Evolutionary conservation across 2,888 invertebrate species (phyloP).

Genomic region (Torymus texanus): DNA sequence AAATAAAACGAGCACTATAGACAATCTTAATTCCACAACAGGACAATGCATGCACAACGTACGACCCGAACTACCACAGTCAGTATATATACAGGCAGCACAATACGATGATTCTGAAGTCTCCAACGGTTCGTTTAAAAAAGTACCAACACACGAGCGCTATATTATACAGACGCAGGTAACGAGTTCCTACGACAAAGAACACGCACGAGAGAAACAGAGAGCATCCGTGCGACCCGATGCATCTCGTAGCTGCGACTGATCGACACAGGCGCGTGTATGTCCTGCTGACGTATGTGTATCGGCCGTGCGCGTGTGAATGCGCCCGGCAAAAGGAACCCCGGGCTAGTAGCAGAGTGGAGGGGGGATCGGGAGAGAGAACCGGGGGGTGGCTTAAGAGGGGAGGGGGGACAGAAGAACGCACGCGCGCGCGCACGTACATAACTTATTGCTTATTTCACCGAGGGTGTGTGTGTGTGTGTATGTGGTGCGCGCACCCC

Average conservation of each 20-base stretch:
- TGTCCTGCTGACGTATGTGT: conserved; percentile 49
- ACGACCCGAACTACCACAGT: no score
- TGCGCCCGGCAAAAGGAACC: conserved; percentile 36
- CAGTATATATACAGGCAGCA: no score
- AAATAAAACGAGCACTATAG: no score
- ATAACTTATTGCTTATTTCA: conserved; percentile 74
- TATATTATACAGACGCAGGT: no score
- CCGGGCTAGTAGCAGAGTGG: conserved; percentile 22
- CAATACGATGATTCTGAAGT: no score
- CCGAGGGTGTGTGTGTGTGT: conserved; percentile 66
- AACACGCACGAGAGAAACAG: background rate
- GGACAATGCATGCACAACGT: no score
- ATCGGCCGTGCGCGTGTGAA: conserved; percentile 28
- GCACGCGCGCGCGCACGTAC: conserved; percentile 49
- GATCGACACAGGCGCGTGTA: conserved; percentile 55
- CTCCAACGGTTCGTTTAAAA: no score
- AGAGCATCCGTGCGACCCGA: conserved; percentile 58
- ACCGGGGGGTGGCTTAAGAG: conserved; percentile 61
- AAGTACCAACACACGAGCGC: no score
- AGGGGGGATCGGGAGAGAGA: conserved; percentile 60
- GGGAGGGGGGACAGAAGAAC: conserved; percentile 13
- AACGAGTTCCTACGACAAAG: background rate
- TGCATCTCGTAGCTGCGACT: conserved; percentile 61
- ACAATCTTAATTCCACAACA: no score
- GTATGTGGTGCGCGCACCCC: conserved; percentile 1